These are phyloP conservation scores for Ornithoptera alexandrae DNA, from an alignment of 2,888 invertebrate genomes.

Conservation along the genomic window DNA sequence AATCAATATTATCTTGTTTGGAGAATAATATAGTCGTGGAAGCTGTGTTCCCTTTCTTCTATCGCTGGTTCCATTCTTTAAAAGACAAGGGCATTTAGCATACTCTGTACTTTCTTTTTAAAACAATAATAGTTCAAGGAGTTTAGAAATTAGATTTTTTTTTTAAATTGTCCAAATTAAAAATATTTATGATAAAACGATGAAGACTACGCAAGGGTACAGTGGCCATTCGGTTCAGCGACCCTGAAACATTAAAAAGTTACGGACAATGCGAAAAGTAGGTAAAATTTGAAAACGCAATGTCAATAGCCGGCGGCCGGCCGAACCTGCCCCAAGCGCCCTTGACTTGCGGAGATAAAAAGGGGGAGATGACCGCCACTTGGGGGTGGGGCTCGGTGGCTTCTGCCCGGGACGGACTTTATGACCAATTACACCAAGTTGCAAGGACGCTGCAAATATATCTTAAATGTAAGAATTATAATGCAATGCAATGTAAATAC, in stretches of 20 bases:
- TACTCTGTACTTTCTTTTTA: no score
- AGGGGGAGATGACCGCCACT: constrained; percentile 74
- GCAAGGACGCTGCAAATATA: constrained; percentile 55
- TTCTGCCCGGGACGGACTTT: constrained; percentile 42
- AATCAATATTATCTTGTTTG: no score
- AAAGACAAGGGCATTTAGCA: no score
- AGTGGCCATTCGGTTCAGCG: constrained; percentile 68
- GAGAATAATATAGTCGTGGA: no score
- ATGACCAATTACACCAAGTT: constrained; percentile 63
- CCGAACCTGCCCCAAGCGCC: constrained; percentile 79
- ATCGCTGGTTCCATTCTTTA: no score
- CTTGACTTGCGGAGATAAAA: constrained; percentile 77
- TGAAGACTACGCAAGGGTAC: constrained; percentile 49
- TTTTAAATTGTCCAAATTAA: neutral
- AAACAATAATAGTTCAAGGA: neutral
- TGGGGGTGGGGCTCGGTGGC: constrained; percentile 37
- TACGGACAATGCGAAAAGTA: constrained; percentile 77
- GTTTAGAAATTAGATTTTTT: neutral
- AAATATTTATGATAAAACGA: constrained; percentile 16
- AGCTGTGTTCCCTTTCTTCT: no score
- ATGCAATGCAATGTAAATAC: no score
- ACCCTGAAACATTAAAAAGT: constrained; percentile 74
- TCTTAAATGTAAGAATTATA: neutral
- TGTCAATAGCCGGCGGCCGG: constrained; percentile 79
- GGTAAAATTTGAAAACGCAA: constrained; percentile 77